These are phyloP conservation scores for Dendrolimus pini DNA, from an alignment of 2,888 invertebrate species.

Conservation along the genomic window DNA sequence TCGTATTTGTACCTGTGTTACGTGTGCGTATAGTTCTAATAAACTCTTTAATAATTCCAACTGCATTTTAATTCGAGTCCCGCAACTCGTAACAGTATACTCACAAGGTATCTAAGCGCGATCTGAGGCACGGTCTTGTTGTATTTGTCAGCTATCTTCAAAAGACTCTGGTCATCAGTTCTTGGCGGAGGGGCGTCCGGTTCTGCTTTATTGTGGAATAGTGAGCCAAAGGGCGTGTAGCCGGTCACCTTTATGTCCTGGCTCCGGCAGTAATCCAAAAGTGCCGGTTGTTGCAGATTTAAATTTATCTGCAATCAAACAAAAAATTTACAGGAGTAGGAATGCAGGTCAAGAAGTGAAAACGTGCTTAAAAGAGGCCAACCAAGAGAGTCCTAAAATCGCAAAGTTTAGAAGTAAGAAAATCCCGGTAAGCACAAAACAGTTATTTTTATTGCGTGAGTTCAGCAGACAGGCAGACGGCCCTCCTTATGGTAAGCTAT, in stretches of 20 bases:
- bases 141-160: conserved; percentile 75
- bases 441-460: no score
- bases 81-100: conserved; percentile 12
- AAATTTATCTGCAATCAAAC: conserved; percentile 65
- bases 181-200: conserved; percentile 69
- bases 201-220: conserved; percentile 55
- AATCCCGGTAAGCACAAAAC: no score
- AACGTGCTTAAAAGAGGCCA: background rate
- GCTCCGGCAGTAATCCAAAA: conserved; percentile 81
- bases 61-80: no score
- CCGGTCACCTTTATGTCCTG: conserved; percentile 80
- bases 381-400: background rate
- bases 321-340: no score
- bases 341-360: no score
- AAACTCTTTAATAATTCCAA: no score
- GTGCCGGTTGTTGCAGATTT: conserved; percentile 81
- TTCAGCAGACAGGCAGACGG: no score
- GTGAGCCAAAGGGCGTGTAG: conserved; percentile 84
- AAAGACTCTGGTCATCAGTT: conserved; percentile 69
- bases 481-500: no score
- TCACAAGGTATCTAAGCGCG: conserved; percentile 80
- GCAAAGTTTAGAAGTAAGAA: background rate
- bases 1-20: no score
- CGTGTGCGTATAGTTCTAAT: no score
- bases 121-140: conserved; percentile 81